Base-by-base conservation (phyloP, 1,140 invertebrate species). In the Lerema accius region DNA sequence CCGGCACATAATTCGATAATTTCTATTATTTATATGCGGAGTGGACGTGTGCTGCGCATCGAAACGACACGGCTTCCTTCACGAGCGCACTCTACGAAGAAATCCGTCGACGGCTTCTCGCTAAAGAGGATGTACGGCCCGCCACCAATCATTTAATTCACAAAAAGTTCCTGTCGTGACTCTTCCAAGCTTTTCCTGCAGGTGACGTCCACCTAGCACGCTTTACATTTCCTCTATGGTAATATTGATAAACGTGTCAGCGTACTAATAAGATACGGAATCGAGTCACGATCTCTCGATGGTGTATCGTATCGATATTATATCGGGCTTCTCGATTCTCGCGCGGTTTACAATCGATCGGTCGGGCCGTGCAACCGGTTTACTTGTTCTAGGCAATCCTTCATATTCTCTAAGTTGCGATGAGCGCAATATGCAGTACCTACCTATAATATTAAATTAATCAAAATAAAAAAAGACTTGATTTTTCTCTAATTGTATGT, bases 11-110 rank as follows among this genome's bases (percentile, higher is more conserved):
- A 88, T 88, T 90, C 87, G 79, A 87, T 88, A 86, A 88, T 90
- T 86, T 86, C 80, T 90, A 90, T 90, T 90, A 90, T 90, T 87
- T 83, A 90, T 90, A 88, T 90, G 87, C 87, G 80, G 65, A 67
- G 78, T 63, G 60, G 72, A 62, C 62, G 76, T 76, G 80, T 70
- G 84, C 58, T 56, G 67, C 42, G 83, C 77, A 85, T 86, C 50
- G 70, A 73, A 82, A 86, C 74, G 75, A 80, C 71, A 56, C 68
- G 65, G 84, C 76, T 88, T 88, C 85, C 87, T 87, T 76, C 76
- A 65, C 68, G 60, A 48, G 37, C 42, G 61, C 49, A 45, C 51
- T 67, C 53, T 87, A 86, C 84, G 79, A 78, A 86, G 84, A 89
- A 87, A 82, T 71, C 75, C 72, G 71, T 69, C 72, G 71, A 61